Percentiles rank a stretch among this genome's conserved stretches.
Evolutionary conservation across 2,888 invertebrate genomes (phyloP).

Genomic region (Abscondita cerata): DNA sequence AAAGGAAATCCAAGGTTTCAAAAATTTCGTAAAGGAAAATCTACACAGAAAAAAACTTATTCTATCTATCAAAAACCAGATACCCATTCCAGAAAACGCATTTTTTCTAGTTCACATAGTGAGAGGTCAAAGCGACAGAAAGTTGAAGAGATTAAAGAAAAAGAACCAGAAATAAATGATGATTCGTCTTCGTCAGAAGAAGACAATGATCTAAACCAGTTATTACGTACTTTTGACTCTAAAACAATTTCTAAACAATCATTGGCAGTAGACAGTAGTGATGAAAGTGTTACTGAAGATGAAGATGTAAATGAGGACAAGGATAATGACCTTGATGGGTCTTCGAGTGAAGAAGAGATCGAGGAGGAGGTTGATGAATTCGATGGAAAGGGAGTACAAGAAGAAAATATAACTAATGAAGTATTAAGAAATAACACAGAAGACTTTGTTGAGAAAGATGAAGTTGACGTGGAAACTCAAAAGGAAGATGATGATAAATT

Average conservation of each 20-base stretch:
- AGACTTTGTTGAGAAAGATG: constrained; percentile 4
- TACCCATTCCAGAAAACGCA: background rate
- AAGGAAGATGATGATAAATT: constrained; percentile 50
- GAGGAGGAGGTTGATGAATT: no score
- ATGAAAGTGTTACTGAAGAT: constrained; percentile 37
- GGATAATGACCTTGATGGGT: constrained; percentile 41
- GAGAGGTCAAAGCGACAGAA: constrained; percentile 17
- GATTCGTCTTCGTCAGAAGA: constrained; percentile 38
- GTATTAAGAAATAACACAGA: background rate
- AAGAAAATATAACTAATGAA: constrained; percentile 13
- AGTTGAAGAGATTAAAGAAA: background rate
- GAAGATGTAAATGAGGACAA: constrained; percentile 47
- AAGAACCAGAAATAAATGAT: constrained; percentile 13
- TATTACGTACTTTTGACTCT: constrained; percentile 45
- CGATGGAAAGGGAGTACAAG: no score
- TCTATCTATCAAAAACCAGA: background rate
- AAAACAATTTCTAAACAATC: constrained; percentile 38
- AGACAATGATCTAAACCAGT: constrained; percentile 44
- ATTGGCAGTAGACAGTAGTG: constrained; percentile 55
- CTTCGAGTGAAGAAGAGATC: constrained; percentile 10
- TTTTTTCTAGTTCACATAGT: no score
- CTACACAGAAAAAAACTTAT: constrained; percentile 16
- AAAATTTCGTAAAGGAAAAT: constrained; percentile 11
- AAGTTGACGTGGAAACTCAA: constrained; percentile 47
- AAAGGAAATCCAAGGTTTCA: background rate